phyloP scores from a whole-genome alignment of 2,888 invertebrate genomes.

The Idaea dimidiata region DNA sequence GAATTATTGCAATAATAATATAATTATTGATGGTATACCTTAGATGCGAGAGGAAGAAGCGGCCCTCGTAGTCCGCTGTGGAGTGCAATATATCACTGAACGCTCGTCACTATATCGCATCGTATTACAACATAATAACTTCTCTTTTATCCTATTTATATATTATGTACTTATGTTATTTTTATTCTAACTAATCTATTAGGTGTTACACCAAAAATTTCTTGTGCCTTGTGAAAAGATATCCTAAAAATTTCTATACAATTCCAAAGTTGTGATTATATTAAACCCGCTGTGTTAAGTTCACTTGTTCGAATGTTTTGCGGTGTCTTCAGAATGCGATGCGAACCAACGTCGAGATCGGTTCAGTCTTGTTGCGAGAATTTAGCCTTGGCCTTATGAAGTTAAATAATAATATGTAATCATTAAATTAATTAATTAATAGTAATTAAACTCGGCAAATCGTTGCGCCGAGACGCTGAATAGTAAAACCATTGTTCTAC shows the following conservation, averaged over 20 bases:
- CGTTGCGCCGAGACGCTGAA: constrained; percentile 66
- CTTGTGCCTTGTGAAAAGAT: constrained; percentile 72
- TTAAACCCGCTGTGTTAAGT: constrained; percentile 32
- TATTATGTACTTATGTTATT: constrained; percentile 30
- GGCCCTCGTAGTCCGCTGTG: constrained; percentile 41
- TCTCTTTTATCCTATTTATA: constrained; percentile 10
- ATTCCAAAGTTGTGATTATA: constrained; percentile 42
- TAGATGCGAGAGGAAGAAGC: constrained; percentile 39
- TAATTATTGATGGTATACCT: constrained; percentile 21
- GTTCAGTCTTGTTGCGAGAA: constrained; percentile 79
- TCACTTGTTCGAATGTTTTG: constrained; percentile 27
- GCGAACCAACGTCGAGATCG: constrained; percentile 67
- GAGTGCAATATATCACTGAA: constrained; percentile 50
- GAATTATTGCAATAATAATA: constrained; percentile 60
- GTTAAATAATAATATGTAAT: constrained; percentile 77
- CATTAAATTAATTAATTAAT: constrained; percentile 67
- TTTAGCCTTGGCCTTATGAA: constrained; percentile 82
- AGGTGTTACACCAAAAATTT: constrained; percentile 59
- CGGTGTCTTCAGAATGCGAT: constrained; percentile 46
- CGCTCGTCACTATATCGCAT: constrained; percentile 43
- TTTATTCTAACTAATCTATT: constrained; percentile 35
- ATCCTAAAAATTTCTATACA: constrained; percentile 47
- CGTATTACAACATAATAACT: constrained; percentile 17
- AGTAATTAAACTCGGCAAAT: constrained; percentile 62
- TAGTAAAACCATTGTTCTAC: constrained; percentile 77